phyloP scores from a whole-genome alignment of 2,113 vertebrate species.

The Crotophaga sulcirostris region DNA sequence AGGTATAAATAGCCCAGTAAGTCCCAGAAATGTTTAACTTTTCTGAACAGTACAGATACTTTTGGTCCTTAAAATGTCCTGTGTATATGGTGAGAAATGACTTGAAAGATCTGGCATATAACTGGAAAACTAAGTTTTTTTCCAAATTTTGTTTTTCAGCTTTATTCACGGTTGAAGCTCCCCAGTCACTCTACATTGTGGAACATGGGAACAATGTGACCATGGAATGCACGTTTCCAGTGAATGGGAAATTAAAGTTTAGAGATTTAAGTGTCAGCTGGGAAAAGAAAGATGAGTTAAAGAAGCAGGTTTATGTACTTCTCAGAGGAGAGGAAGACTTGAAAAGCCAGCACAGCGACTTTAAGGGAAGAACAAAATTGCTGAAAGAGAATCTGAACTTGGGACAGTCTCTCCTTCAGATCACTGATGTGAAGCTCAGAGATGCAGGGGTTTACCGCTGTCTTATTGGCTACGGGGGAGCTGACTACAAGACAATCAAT shows the following conservation, averaged over 20 bases:
- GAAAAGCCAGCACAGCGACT: slow-evolving; percentile 61
- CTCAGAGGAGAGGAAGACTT: slow-evolving; percentile 61
- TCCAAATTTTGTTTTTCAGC: slow-evolving; percentile 69
- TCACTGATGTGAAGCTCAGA: slow-evolving; percentile 77
- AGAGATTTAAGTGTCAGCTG: slow-evolving; percentile 78
- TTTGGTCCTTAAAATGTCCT: neutral
- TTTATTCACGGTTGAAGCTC: slow-evolving; percentile 82
- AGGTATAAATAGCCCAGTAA: neutral
- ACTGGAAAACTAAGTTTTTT: neutral
- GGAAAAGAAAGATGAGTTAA: slow-evolving; percentile 64
- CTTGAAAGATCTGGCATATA: neutral
- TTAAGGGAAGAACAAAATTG: slow-evolving; percentile 72
- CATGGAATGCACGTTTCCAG: slow-evolving; percentile 85
- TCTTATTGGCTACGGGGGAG: slow-evolving; percentile 75
- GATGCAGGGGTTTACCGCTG: slow-evolving; percentile 87
- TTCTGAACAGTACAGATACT: neutral
- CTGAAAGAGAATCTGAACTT: slow-evolving; percentile 74
- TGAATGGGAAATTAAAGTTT: slow-evolving; percentile 43
- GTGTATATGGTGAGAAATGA: neutral
- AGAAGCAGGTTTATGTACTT: slow-evolving; percentile 73
- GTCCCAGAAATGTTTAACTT: neutral
- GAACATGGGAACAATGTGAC: slow-evolving; percentile 77
- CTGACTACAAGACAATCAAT: slow-evolving; percentile 84
- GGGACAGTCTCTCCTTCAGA: slow-evolving; percentile 78
- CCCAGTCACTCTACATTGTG: slow-evolving; percentile 60